A percentile compares a stretch with the other conserved stretches of the same genome.
phyloP scores from a whole-genome alignment of 2,113 vertebrate genomes.

The Alectura lathami region DNA sequence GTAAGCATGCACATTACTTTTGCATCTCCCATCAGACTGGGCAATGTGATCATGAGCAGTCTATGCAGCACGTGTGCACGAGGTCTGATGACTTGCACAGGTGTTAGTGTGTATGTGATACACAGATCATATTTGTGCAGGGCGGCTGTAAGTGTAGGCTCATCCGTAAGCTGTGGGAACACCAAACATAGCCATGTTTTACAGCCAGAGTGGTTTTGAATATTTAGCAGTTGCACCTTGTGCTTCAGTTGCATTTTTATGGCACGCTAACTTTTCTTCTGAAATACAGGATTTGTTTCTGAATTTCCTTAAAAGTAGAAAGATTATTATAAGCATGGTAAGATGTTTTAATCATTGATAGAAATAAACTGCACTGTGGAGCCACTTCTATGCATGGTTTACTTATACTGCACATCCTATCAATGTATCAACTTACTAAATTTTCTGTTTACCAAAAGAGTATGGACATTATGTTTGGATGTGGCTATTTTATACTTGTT shows the following conservation, averaged over 20 bases:
- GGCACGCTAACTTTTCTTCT: background rate
- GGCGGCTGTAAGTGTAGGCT: background rate
- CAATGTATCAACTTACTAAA: background rate
- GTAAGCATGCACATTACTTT: fast-evolving
- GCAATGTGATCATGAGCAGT: fast-evolving
- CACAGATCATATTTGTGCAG: fast-evolving
- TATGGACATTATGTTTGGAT: background rate
- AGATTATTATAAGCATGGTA: background rate
- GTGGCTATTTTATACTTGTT: background rate
- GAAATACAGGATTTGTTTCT: background rate
- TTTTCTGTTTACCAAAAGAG: background rate
- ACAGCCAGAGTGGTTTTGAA: background rate
- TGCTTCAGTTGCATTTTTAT: background rate
- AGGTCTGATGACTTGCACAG: background rate
- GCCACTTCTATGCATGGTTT: background rate
- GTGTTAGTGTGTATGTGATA: fast-evolving
- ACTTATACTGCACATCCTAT: background rate
- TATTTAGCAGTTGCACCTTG: background rate
- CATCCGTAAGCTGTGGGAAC: background rate
- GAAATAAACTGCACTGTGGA: background rate
- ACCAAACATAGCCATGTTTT: background rate
- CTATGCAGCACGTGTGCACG: fast-evolving
- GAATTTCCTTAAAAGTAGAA: background rate
- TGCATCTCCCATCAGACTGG: background rate
- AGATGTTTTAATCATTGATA: background rate